Conservation (phyloP, 2,797 vertebrate genomes). For the Telmatherina bonti region DNA sequence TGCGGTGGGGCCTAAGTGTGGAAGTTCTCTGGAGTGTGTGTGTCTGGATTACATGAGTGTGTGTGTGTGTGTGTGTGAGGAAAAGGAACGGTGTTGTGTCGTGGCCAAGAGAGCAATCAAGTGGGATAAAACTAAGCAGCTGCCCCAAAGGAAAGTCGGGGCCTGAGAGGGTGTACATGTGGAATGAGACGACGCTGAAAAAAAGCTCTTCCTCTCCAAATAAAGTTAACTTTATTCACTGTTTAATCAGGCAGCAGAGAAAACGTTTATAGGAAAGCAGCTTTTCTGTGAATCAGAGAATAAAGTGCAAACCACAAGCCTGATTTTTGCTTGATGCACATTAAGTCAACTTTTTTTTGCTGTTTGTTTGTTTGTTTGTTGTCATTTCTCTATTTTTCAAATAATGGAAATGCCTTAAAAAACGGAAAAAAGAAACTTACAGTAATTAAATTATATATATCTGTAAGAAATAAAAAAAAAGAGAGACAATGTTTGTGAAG, state of each 20-base stretch:
- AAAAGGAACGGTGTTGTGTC: conserved; percentile 62
- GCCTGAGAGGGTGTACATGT: conserved; percentile 67
- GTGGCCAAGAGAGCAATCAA: conserved; percentile 75
- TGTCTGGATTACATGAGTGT: conserved; percentile 25
- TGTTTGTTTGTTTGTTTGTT: neutral
- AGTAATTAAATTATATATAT: neutral
- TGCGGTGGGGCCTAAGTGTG: conserved; percentile 78
- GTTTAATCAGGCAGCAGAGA: conserved; percentile 26
- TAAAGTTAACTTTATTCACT: conserved; percentile 56
- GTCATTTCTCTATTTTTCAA: neutral
- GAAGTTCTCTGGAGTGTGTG: conserved; percentile 76
- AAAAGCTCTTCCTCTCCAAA: conserved; percentile 40
- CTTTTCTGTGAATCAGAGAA: neutral
- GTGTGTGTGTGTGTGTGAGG: conserved; percentile 31
- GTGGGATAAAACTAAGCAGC: conserved; percentile 72
- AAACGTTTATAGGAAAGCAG: conserved; percentile 8
- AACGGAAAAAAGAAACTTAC: neutral
- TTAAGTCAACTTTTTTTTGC: neutral
- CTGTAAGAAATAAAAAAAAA: neutral
- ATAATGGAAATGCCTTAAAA: neutral
- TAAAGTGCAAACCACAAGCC: conserved; percentile 3
- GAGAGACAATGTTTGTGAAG: conserved; percentile 20
- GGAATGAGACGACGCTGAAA: conserved; percentile 41
- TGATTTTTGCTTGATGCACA: neutral
- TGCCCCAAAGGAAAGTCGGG: conserved; percentile 61